Evolutionary conservation across 2,113 vertebrate species (phyloP).

Genomic region (human): GRCh38 chr21:35740501-35741000

Average conservation of each 20-base stretch:
- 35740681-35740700: not conserved
- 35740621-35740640: not conserved
- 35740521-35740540: not conserved
- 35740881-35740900: not conserved
- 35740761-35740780: not conserved
- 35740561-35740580: not conserved
- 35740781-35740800: fast-evolving
- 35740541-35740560: not conserved
- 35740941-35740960: not conserved
- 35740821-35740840: not conserved
- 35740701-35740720: not conserved
- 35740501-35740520: not conserved
- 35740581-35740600: not conserved
- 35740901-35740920: not conserved
- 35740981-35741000: not conserved
- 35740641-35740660: not conserved
- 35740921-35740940: not conserved
- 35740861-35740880: not conserved
- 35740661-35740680: not conserved
- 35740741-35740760: not conserved
- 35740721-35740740: not conserved
- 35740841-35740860: not conserved
- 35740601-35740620: not conserved
- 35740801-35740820: not conserved
- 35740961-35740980: not conserved